Conservation (phyloP, 2,113 vertebrate species). For the Tenebrosternarchus preto region DNA sequence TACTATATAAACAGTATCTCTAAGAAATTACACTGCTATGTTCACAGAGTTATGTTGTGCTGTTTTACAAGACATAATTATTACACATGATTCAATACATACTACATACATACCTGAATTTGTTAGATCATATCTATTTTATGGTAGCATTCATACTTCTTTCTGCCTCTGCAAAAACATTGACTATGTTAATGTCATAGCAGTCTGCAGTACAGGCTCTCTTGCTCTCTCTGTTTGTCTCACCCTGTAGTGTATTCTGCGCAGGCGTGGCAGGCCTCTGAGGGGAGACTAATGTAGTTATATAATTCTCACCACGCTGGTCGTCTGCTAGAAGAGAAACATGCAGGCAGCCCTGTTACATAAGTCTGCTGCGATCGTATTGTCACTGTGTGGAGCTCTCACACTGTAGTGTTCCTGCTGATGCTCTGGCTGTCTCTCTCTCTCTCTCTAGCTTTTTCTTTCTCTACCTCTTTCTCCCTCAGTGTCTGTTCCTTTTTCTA, state of each 20-base stretch:
- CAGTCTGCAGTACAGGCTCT: slow-evolving; percentile 28
- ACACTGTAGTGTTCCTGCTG: slow-evolving; percentile 65
- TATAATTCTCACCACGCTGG: slow-evolving; percentile 74
- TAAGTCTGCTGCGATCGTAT: slow-evolving; percentile 76
- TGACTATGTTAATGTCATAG: slow-evolving; percentile 42
- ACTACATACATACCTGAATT: too few species aligned
- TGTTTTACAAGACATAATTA: neutral
- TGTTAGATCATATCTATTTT: too few species aligned
- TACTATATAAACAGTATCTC: neutral
- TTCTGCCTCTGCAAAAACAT: slow-evolving; percentile 10
- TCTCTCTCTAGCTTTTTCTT: slow-evolving; percentile 44
- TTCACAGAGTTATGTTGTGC: neutral
- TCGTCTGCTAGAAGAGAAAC: slow-evolving; percentile 74
- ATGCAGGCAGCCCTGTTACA: slow-evolving; percentile 74
- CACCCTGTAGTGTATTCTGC: slow-evolving; percentile 49
- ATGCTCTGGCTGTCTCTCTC: slow-evolving; percentile 49
- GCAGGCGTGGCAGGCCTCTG: slow-evolving; percentile 67
- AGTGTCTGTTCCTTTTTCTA: neutral
- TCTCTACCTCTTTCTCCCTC: slow-evolving; percentile 25
- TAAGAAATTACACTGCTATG: neutral
- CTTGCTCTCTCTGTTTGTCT: slow-evolving; percentile 26
- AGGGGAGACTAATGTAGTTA: slow-evolving; percentile 76
- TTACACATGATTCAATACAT: neutral
- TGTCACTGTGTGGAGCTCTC: slow-evolving; percentile 68
- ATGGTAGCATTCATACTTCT: neutral